Base-by-base conservation (phyloP, 2,888 invertebrate genomes). In the Holacanthella duospinosa region DNA sequence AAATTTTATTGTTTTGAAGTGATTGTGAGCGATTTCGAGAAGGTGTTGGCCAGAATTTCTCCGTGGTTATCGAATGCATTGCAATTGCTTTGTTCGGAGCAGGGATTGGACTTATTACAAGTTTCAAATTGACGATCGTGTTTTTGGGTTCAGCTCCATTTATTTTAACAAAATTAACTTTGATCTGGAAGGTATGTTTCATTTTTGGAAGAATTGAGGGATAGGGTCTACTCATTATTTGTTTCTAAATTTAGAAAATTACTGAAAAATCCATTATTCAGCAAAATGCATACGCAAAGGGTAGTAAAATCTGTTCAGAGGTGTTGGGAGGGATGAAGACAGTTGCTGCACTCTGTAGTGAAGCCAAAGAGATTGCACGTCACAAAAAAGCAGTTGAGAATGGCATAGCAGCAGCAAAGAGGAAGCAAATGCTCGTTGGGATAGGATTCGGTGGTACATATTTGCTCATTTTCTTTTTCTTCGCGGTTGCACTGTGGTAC, bases 261-360 rank as follows among this genome's bases (percentile, higher is more conserved):
- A 65, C 71, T n/a, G 63, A 66, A n/a, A 63, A 73, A 21, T 69
- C 74, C 36, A 69, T 63, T 28, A 69, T 69, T 55, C 73, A 74
- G 43, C 53, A 69, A 55, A 66, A 72, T 55, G 78, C 79, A 0
- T 89, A 90, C 71, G 88, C 87, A 0, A 82, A 83, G 61, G 88
- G 89, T 1, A 86, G 87, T 1, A 77, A 84, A 0, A 83, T 89
- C 27, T 88, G 89, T 1, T 87, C 88, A 75, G 88, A 89, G 76
- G 87, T 86, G 0, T 74, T 89, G 1, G 82, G 85, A n/a, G 81
- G 86, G 0, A 80, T 88, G 43, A 80, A 87, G 24, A 89, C 89
- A 0, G 88, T 89, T 0, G 82, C 86, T 61, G 87, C 89, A 0
- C 89, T 89, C 72, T 86, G 85, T 58, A 89, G 89, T 0, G 86